These are phyloP conservation scores for Ladona fulva DNA, from an alignment of 1,140 invertebrate species.

Conservation along the genomic window DNA sequence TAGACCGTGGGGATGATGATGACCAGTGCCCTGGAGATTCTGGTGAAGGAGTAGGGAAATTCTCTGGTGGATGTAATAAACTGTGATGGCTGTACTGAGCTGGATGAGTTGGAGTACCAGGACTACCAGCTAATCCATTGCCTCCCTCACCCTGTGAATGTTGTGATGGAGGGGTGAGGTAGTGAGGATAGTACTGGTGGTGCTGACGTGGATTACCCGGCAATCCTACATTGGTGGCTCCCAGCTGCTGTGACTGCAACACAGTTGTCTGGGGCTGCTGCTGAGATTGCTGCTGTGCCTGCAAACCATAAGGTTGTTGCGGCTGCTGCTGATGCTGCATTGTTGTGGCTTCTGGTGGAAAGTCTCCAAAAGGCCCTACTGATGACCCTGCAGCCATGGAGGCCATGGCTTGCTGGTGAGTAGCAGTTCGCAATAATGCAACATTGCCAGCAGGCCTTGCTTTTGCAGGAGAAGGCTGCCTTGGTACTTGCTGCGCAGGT, in stretches of 20 bases:
- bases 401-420: background rate
- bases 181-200: slow-evolving; percentile 55
- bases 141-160: slow-evolving; percentile 63
- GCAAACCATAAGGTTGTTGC: slow-evolving; percentile 36
- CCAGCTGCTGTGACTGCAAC: background rate
- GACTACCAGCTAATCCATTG: slow-evolving; percentile 41
- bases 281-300: slow-evolving; percentile 36
- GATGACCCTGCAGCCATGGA: background rate
- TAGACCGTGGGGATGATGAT: slow-evolving; percentile 79
- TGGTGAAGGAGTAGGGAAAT: slow-evolving; percentile 87
- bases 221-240: slow-evolving; percentile 16
- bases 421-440: background rate
- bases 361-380: background rate
- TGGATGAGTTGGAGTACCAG: slow-evolving; percentile 29
- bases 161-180: slow-evolving; percentile 76
- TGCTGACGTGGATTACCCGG: slow-evolving; percentile 21
- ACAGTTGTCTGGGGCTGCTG: slow-evolving; percentile 31
- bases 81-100: background rate
- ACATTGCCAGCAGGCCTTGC: background rate
- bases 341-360: slow-evolving; percentile 32
- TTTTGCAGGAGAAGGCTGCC: slow-evolving; percentile 22
- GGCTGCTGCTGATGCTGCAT: slow-evolving; percentile 34
- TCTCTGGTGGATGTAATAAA: slow-evolving; percentile 49
- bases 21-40: slow-evolving; percentile 92
- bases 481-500: slow-evolving; percentile 75